Conservation (phyloP, 1,140 invertebrate genomes). For the Saccostrea echinata region DNA sequence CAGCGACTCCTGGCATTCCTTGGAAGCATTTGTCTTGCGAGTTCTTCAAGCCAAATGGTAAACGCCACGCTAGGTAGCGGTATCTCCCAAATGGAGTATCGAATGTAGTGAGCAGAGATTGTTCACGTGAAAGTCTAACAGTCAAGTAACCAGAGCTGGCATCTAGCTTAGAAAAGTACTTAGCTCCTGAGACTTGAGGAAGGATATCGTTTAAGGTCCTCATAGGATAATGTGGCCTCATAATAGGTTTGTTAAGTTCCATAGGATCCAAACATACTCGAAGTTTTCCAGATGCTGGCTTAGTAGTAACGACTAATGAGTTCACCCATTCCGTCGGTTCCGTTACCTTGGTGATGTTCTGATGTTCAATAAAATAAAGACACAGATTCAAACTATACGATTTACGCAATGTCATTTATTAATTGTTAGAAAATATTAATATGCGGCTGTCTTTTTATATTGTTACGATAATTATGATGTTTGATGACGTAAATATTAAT, state of each 20-base stretch:
- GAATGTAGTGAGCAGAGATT: no score
- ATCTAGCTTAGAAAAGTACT: slow-evolving; percentile 57
- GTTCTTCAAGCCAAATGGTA: slow-evolving; percentile 56
- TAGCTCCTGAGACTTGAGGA: slow-evolving; percentile 41
- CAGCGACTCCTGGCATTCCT: slow-evolving; percentile 70
- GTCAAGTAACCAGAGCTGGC: no score
- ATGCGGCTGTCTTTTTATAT: no score
- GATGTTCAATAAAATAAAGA: no score
- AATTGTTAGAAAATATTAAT: no score
- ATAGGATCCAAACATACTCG: slow-evolving; percentile 81
- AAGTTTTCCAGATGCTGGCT: not conserved
- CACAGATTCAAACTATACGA: not conserved
- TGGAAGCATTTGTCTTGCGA: slow-evolving; percentile 65
- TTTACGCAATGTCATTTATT: no score
- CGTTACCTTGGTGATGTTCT: not conserved
- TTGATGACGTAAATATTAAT: no score
- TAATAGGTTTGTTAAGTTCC: slow-evolving; percentile 80
- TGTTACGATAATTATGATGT: no score
- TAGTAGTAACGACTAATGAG: not conserved
- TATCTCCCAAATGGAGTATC: slow-evolving; percentile 17
- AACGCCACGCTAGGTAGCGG: slow-evolving; percentile 37
- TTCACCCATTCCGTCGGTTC: not conserved
- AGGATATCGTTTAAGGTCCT: slow-evolving; percentile 57
- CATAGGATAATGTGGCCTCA: slow-evolving; percentile 64
- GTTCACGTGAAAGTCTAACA: no score